Conservation (phyloP, 2,888 invertebrate species). For the Tineola bisselliella region DNA sequence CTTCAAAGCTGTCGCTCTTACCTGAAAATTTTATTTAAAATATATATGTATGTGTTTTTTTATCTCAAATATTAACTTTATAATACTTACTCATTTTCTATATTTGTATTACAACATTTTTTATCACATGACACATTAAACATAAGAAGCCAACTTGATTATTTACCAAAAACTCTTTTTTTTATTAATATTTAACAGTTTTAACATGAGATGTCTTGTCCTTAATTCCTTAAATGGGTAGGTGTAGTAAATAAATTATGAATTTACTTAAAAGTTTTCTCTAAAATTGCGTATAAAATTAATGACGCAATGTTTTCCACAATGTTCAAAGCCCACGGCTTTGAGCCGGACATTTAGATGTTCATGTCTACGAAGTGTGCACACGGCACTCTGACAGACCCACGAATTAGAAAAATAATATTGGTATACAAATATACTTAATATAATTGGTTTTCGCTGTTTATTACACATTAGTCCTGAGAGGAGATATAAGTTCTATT, state of each 20-base stretch:
- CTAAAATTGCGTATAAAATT: slow-evolving; percentile 10
- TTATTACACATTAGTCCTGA: no score
- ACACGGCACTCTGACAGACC: slow-evolving; percentile 38
- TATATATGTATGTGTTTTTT: no score
- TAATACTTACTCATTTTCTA: no score
- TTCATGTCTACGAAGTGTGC: slow-evolving; percentile 43
- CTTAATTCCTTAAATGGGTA: neutral
- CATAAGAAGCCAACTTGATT: no score
- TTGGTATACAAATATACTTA: neutral
- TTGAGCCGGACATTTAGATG: slow-evolving; percentile 49
- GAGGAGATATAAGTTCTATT: no score
- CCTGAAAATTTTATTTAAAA: slow-evolving; percentile 9
- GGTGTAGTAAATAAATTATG: neutral
- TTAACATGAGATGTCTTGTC: no score
- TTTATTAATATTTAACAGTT: no score
- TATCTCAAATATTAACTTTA: no score
- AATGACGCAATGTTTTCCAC: slow-evolving; percentile 56
- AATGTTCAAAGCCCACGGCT: slow-evolving; percentile 40
- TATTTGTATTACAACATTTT: no score
- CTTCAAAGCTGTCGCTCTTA: slow-evolving; percentile 25
- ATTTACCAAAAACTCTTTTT: no score
- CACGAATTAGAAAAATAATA: neutral
- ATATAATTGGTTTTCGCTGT: no score
- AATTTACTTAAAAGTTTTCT: neutral
- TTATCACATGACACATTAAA: no score